Base-by-base conservation (phyloP, 1,140 invertebrate genomes). In the Grapholita molesta region DNA sequence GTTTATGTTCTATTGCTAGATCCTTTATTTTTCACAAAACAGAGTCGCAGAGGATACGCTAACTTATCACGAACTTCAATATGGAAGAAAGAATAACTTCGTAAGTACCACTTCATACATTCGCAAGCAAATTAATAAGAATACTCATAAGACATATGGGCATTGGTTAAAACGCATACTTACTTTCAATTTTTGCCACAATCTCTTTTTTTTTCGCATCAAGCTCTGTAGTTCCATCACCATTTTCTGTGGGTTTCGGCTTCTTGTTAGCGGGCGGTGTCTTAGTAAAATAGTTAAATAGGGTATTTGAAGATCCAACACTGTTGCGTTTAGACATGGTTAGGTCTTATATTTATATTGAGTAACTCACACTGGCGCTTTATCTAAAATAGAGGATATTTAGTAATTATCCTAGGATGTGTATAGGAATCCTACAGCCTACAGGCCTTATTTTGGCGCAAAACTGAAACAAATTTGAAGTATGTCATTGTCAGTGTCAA, bases 281-380 rank as follows among this genome's bases (percentile, higher is more conserved):
- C 83, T 93, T 93, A 11, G 85, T 70, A 71, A 94, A 94, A 76
- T 94, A 94, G 77, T 94, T 94, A 52, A 94, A 93, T n/a, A 94
- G 73, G 0, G 93, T 94, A 77, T 94, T 94, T n/a, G 78, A 70
- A 73, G 48, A 77, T 70, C 68, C 86, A 72, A 57, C 78, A 55
- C 83, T 90, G 71, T 88, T 91, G 61, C 90, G 78, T 73, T 92
- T 92, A 18, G 90, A 90, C 92, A 92, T 92, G n/a, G 24, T 32
- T 53, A 11, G 21, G 28, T 15, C 6, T 11, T 12, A 11, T 57
- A 21, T 55, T 24, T 55, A 9, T 53, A 23, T 53, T 57, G 25
- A 57, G 9, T n/a, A 25, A 48, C 42, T 48, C 15, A 21, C 1
- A 48, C 42, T 48, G 6, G n/a, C 1, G 18, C 18, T 21, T 48